These are phyloP conservation scores for Torymus texanus DNA, from an alignment of 2,888 invertebrate genomes.

Conservation along the genomic window DNA sequence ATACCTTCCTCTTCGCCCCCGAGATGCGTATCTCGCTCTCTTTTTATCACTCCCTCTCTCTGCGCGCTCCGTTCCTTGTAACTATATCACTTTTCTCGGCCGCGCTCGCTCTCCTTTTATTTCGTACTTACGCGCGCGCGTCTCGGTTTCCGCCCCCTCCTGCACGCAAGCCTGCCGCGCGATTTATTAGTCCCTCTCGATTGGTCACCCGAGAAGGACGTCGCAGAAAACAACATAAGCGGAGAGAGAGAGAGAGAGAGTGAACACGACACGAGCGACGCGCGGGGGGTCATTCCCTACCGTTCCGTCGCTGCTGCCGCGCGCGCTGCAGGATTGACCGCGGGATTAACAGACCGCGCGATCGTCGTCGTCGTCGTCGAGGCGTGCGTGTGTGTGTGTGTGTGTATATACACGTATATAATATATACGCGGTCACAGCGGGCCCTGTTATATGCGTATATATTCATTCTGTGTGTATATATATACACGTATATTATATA, in stretches of 20 bases:
- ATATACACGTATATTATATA: no score
- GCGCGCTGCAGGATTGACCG: constrained; percentile 2
- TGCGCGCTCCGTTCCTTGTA: neutral
- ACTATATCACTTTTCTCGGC: constrained; percentile 22
- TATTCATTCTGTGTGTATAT: no score
- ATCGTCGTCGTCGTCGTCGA: no score
- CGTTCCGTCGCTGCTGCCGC: constrained; percentile 9
- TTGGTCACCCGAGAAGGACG: constrained; percentile 43
- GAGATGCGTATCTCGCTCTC: neutral
- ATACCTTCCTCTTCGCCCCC: neutral
- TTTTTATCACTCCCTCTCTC: neutral
- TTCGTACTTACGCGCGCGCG: neutral
- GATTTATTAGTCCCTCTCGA: constrained; percentile 36
- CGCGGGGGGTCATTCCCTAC: constrained; percentile 57
- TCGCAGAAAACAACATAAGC: neutral
- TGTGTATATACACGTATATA: no score
- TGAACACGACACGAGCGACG: constrained; percentile 56
- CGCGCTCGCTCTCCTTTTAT: neutral
- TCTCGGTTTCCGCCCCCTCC: constrained; percentile 12
- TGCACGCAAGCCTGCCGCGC: constrained; percentile 15
- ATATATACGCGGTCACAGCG: no score
- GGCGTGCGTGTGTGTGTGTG: no score
- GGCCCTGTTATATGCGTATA: no score
- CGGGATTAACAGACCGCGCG: constrained; percentile 3
- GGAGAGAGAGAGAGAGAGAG: neutral